These are phyloP conservation scores for Laothoe populi DNA, from an alignment of 2,888 invertebrate genomes.

Conservation along the genomic window DNA sequence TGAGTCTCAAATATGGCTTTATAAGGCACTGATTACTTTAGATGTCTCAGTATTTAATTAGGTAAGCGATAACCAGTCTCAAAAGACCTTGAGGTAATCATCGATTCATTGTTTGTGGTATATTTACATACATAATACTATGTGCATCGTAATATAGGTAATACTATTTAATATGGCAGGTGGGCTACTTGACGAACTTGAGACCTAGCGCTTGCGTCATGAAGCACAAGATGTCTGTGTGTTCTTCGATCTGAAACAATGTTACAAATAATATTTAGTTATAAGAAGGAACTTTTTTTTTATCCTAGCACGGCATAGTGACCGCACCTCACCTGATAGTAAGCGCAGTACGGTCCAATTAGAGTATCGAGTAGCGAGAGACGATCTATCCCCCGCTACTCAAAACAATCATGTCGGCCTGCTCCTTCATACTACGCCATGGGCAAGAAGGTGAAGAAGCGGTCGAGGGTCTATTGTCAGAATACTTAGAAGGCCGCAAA, in stretches of 20 bases:
- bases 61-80: conserved; percentile 33
- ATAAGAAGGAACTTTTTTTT: too few species aligned
- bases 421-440: too few species aligned
- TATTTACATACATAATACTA: conserved; percentile 81
- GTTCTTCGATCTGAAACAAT: conserved; percentile 94
- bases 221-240: conserved; percentile 95
- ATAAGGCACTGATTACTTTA: conserved; percentile 22
- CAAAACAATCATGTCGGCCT: too few species aligned
- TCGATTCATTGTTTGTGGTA: conserved; percentile 61
- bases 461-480: too few species aligned
- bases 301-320: too few species aligned
- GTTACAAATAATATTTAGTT: too few species aligned
- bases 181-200: conserved; percentile 76
- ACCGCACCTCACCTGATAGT: too few species aligned
- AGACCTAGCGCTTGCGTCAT: conserved; percentile 89
- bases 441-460: too few species aligned
- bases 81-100: conserved; percentile 73
- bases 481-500: too few species aligned
- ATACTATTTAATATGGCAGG: conserved; percentile 54
- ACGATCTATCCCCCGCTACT: too few species aligned
- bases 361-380: too few species aligned
- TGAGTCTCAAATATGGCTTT: conserved; percentile 18
- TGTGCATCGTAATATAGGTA: conserved; percentile 50
- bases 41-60: conserved; percentile 23
- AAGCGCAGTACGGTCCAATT: too few species aligned